Base-by-base conservation (phyloP, 2,113 vertebrate genomes). In the Ochotona curzoniae region DNA sequence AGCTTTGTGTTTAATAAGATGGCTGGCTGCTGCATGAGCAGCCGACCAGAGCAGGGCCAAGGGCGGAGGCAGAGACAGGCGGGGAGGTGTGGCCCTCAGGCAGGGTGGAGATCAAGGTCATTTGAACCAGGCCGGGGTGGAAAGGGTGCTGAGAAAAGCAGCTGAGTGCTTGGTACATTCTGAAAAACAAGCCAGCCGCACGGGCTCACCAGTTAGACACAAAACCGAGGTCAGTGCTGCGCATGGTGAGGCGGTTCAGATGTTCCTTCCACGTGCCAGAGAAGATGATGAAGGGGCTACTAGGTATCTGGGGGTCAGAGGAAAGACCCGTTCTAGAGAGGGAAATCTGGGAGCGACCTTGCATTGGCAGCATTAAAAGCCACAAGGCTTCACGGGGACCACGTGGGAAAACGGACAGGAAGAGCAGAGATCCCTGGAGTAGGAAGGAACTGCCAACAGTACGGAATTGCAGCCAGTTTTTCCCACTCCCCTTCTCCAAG, bases 331-430 rank as follows among this genome's bases (percentile, higher is more conserved):
- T 18, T 57, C 28, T 64, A 25, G 10, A 79, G 38, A n/a, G 2
- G 71, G 1, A 28, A 71, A 83, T 35, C 3, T 49, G 26, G 60
- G 17, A 32, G 32, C 85, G 64, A 84, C 28, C 28, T 67, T 54
- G 23, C 44, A 69, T 3, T 23, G 4, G 51, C 2, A 2, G 51
- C 64, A 64, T 14, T 76, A 51, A 79, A 80, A 75, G 54, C 69
- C 47, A 25, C 2, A 3, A 26, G 35, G 60, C 21, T 89, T 47
- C 7, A 54, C 12, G 35, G 38, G 86, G 13, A 70, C 32, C 13
- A 51, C 12, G 1, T 1, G n/a, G 1, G 30, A 35, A 44, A 47
- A 11, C 28, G 2, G 80, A 2, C 2, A 0, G 0, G 71, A 1
- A 90, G 0, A 86, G 32, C 57, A 67, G 79, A 57, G 18, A 51